phyloP scores from a whole-genome alignment of 2,888 invertebrate species.

The Brachypterus glaber region DNA sequence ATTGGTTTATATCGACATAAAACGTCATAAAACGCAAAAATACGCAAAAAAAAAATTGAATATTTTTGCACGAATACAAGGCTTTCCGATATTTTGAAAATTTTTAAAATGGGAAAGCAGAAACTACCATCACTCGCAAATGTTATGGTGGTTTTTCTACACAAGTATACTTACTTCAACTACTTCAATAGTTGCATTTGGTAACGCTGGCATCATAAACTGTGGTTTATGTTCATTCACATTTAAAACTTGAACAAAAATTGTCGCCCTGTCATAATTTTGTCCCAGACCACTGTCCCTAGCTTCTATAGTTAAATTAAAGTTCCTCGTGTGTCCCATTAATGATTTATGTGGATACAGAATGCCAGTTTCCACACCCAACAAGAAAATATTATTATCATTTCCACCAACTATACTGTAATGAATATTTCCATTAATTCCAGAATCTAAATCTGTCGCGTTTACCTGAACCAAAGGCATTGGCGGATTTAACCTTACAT shows the following conservation, averaged over 20 bases:
- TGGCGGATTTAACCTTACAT: constrained; percentile 68
- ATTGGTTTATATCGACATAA: too few relatives aligned
- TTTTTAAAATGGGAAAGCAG: too few relatives aligned
- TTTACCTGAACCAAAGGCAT: constrained; percentile 72
- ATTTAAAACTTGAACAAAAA: constrained; percentile 66
- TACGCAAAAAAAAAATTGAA: too few relatives aligned
- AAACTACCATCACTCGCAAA: too few relatives aligned
- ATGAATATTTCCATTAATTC: constrained; percentile 63
- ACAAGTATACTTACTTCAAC: constrained; percentile 56
- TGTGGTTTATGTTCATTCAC: constrained; percentile 76
- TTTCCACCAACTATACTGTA: constrained; percentile 65
- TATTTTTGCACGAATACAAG: too few relatives aligned
- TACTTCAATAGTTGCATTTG: constrained; percentile 69
- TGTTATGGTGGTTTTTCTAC: not conserved
- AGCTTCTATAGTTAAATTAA: constrained; percentile 51
- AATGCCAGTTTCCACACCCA: constrained; percentile 70
- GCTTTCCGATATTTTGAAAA: too few relatives aligned
- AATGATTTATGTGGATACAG: constrained; percentile 70
- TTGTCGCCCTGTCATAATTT: constrained; percentile 56
- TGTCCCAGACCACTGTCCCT: constrained; percentile 64
- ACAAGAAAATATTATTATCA: constrained; percentile 58
- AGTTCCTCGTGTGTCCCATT: constrained; percentile 49
- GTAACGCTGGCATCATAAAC: constrained; percentile 66
- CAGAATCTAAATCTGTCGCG: constrained; percentile 74
- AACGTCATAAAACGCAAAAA: too few relatives aligned